Evolutionary conservation across 1,140 invertebrate genomes (phyloP).

Genomic region (Pemphigus obesinymphae): DNA sequence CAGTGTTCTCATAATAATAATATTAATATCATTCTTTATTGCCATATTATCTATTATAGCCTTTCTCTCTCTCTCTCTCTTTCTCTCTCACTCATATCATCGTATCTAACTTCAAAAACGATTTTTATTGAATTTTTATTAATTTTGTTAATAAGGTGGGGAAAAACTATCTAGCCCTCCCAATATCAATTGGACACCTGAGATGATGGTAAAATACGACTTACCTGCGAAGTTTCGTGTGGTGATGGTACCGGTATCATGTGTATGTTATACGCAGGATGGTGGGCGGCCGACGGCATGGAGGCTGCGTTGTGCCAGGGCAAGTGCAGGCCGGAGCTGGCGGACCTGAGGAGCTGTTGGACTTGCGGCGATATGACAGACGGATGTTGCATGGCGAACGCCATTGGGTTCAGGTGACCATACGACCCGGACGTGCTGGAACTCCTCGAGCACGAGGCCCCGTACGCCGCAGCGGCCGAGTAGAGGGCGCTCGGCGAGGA

Average conservation of each 20-base stretch:
- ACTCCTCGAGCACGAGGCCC: slow-evolving; percentile 74
- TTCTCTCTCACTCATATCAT: no score
- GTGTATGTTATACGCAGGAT: slow-evolving; percentile 51
- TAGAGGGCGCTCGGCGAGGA: slow-evolving; percentile 90
- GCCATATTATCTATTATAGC: no score
- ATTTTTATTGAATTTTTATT: no score
- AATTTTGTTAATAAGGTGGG: no score
- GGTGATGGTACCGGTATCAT: slow-evolving; percentile 52
- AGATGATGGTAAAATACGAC: neutral
- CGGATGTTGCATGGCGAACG: slow-evolving; percentile 64
- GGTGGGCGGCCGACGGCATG: slow-evolving; percentile 48
- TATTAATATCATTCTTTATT: no score
- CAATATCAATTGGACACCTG: no score
- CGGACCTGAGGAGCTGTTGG: slow-evolving; percentile 59
- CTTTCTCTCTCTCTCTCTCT: no score
- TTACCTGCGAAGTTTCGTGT: slow-evolving; percentile 52
- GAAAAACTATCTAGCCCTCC: no score
- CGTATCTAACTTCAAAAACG: no score
- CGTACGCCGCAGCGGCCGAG: slow-evolving; percentile 68
- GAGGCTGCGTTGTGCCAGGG: slow-evolving; percentile 51
- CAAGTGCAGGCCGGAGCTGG: slow-evolving; percentile 54
- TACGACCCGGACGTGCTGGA: slow-evolving; percentile 87
- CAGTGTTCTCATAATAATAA: no score
- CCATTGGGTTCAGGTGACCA: slow-evolving; percentile 83
- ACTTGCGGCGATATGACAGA: slow-evolving; percentile 69